phyloP scores from a whole-genome alignment of 2,888 invertebrate genomes.

The Neocrepidodera transversa region DNA sequence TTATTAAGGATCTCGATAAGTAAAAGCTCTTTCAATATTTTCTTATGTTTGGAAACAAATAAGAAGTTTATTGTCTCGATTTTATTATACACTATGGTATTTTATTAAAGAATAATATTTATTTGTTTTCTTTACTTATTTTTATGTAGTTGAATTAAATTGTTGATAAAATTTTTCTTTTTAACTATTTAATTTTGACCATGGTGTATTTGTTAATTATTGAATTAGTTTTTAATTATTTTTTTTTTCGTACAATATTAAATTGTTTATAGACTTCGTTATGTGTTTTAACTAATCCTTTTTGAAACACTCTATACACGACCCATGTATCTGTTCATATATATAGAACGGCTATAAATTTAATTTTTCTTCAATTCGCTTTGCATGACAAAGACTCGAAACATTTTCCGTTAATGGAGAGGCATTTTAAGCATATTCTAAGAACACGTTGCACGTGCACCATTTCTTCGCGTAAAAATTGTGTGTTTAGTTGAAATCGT shows the following conservation, averaged over 20 bases:
- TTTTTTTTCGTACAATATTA: too few relatives aligned
- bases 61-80: slow-evolving; percentile 14
- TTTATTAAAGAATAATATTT: slow-evolving; percentile 5
- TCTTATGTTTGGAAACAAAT: slow-evolving; percentile 20
- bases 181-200: too few relatives aligned
- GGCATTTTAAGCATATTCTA: slow-evolving; percentile 29
- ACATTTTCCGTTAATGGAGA: slow-evolving; percentile 30
- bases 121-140: not conserved
- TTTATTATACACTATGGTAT: not conserved
- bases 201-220: too few relatives aligned
- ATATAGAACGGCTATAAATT: slow-evolving; percentile 17
- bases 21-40: slow-evolving; percentile 20
- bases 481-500: not conserved
- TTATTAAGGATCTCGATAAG: slow-evolving; percentile 22
- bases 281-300: slow-evolving; percentile 13
- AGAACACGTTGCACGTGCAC: slow-evolving; percentile 32
- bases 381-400: slow-evolving; percentile 30
- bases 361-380: slow-evolving; percentile 28
- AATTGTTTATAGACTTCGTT: too few relatives aligned
- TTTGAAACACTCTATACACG: slow-evolving; percentile 5
- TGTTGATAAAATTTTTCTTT: too few relatives aligned
- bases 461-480: slow-evolving; percentile 17
- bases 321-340: slow-evolving; percentile 4
- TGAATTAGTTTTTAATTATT: too few relatives aligned
- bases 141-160: too few relatives aligned